phyloP scores from a whole-genome alignment of 2,797 vertebrate species.

The Steatocranus sp. region DNA sequence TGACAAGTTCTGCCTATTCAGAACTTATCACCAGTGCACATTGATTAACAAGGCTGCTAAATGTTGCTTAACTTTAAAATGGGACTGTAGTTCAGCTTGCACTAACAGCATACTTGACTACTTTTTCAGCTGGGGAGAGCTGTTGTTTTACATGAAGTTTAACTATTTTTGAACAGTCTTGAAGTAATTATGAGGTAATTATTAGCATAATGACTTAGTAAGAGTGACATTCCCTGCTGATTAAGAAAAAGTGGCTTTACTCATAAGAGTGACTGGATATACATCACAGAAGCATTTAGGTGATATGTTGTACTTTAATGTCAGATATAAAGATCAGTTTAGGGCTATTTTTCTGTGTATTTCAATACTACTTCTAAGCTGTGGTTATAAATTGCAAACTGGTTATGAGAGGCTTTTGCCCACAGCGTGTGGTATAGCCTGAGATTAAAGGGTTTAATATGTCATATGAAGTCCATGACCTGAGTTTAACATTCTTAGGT shows the following conservation, averaged over 20 bases:
- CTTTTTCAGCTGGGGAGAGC: not conserved
- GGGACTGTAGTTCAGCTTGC: not conserved
- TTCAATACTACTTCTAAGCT: not conserved
- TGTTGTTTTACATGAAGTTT: not conserved
- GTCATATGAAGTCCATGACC: slow-evolving; percentile 16
- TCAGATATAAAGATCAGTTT: not conserved
- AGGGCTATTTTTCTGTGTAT: not conserved
- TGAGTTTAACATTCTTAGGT: slow-evolving; percentile 19
- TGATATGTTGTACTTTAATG: not conserved
- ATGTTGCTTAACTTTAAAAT: not conserved
- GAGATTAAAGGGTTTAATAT: slow-evolving; percentile 10
- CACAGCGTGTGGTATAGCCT: not conserved
- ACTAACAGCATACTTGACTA: not conserved
- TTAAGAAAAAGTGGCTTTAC: not conserved
- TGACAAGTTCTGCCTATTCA: not conserved
- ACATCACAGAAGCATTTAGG: not conserved
- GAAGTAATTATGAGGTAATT: not conserved
- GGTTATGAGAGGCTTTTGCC: not conserved
- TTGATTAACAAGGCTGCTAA: not conserved
- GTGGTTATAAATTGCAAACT: not conserved
- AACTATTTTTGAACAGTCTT: not conserved
- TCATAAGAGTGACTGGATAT: not conserved
- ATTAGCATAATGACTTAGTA: not conserved
- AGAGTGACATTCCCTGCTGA: not conserved
- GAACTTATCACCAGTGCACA: not conserved